Evolutionary conservation across 2,888 invertebrate species (phyloP).

Genomic region (Oxyscelio sp.): DNA sequence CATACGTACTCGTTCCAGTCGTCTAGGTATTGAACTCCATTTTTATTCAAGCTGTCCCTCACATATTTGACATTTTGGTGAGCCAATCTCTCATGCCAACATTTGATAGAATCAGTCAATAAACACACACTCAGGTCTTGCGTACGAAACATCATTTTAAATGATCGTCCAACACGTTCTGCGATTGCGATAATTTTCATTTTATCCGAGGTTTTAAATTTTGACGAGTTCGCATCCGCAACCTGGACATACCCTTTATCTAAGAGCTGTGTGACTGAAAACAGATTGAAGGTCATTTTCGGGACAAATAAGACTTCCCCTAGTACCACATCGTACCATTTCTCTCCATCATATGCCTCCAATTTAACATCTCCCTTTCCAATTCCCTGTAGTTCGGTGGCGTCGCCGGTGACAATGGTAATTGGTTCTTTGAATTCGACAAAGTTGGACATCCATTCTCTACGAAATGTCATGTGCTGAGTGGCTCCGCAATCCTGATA

Average conservation of each 20-base stretch:
- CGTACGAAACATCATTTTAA: slow-evolving; percentile 76
- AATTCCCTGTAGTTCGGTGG: slow-evolving; percentile 76
- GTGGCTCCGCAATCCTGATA: slow-evolving; percentile 52
- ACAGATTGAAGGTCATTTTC: slow-evolving; percentile 76
- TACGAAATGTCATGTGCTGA: slow-evolving; percentile 48
- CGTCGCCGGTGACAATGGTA: slow-evolving; percentile 71
- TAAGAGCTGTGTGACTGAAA: slow-evolving; percentile 77
- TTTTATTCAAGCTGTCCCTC: slow-evolving; percentile 10
- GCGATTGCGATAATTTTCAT: slow-evolving; percentile 66
- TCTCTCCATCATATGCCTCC: slow-evolving; percentile 77
- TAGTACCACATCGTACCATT: slow-evolving; percentile 73
- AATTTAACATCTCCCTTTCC: slow-evolving; percentile 77
- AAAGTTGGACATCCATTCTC: slow-evolving; percentile 33
- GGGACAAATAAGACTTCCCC: slow-evolving; percentile 72
- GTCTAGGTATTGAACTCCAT: slow-evolving; percentile 48
- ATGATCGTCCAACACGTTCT: slow-evolving; percentile 71
- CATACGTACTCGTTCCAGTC: slow-evolving; percentile 80
- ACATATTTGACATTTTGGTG: slow-evolving; percentile 79
- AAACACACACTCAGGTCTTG: slow-evolving; percentile 45
- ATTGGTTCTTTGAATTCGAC: background rate
- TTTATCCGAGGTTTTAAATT: slow-evolving; percentile 67
- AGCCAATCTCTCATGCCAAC: slow-evolving; percentile 80
- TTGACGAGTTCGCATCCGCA: slow-evolving; percentile 71
- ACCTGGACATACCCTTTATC: slow-evolving; percentile 79
- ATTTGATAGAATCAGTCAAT: slow-evolving; percentile 73